Evolutionary conservation across 2,888 invertebrate genomes (phyloP).

Genomic region (Ectemnius lituratus): DNA sequence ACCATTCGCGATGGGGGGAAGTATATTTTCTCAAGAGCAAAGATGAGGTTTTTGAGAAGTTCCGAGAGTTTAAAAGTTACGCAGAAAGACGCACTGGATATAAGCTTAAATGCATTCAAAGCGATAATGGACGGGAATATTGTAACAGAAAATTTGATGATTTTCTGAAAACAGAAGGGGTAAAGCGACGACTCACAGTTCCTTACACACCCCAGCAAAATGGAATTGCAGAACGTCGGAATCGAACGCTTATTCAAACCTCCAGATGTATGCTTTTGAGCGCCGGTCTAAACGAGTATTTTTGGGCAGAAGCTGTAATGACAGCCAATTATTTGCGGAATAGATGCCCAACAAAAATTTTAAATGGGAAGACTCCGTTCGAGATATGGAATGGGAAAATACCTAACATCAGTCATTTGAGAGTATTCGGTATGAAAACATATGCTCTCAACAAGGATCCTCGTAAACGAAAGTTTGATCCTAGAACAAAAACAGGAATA

Average conservation of each 20-base stretch:
- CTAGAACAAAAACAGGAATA: too few relatives aligned
- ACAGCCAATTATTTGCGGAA: too few relatives aligned
- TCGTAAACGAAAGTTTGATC: too few relatives aligned
- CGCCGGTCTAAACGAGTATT: neutral
- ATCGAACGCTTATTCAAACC: neutral
- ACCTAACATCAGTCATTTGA: too few relatives aligned
- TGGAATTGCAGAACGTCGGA: slow-evolving; percentile 7
- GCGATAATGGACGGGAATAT: slow-evolving; percentile 22
- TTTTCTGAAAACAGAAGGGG: slow-evolving; percentile 8
- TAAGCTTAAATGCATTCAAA: slow-evolving; percentile 14
- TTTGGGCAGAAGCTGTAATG: too few relatives aligned
- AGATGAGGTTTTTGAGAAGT: slow-evolving; percentile 7
- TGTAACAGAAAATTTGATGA: slow-evolving; percentile 2
- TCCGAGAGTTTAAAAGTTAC: slow-evolving; percentile 9
- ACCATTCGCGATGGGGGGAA: slow-evolving; percentile 9
- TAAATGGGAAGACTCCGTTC: too few relatives aligned
- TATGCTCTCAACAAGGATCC: too few relatives aligned
- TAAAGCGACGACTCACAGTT: neutral
- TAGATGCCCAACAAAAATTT: too few relatives aligned
- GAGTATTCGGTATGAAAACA: too few relatives aligned
- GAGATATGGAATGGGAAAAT: too few relatives aligned
- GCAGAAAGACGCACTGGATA: slow-evolving; percentile 12
- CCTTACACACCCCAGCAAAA: slow-evolving; percentile 19
- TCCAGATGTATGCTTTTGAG: neutral
- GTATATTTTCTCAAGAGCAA: slow-evolving; percentile 15